phyloP scores from a whole-genome alignment of 2,113 vertebrate species.

The Rattus rattus region DNA sequence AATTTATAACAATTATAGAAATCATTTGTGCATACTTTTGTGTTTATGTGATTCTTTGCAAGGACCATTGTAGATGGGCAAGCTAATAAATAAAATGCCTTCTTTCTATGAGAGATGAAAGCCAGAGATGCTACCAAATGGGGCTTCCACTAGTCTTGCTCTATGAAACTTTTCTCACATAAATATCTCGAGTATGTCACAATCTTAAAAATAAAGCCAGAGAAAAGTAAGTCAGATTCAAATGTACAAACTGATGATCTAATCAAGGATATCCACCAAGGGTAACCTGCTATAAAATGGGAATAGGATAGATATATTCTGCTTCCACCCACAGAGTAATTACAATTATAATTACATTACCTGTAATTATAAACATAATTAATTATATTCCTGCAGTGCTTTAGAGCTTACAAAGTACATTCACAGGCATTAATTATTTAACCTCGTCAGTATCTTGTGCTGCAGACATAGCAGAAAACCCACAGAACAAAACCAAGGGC shows the following conservation, averaged over 20 bases:
- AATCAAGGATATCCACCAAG: conserved; percentile 64
- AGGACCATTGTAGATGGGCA: not conserved
- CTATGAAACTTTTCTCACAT: not conserved
- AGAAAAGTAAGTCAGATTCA: not conserved
- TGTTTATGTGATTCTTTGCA: not conserved
- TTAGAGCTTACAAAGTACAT: conserved; percentile 73
- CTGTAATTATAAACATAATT: conserved; percentile 82
- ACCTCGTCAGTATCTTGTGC: conserved; percentile 66
- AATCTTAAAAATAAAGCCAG: conserved; percentile 47
- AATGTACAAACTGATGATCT: conserved; percentile 34
- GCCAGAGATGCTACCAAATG: not conserved
- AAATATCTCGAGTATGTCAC: not conserved
- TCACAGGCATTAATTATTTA: conserved; percentile 78
- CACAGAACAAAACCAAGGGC: not conserved
- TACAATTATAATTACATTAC: conserved; percentile 81
- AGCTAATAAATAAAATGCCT: conserved; percentile 49
- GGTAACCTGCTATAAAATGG: conserved; percentile 51
- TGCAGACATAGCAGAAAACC: conserved; percentile 53
- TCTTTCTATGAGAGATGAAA: not conserved
- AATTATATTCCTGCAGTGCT: conserved; percentile 77
- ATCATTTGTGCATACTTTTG: not conserved
- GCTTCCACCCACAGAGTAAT: conserved; percentile 73
- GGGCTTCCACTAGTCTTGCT: not conserved
- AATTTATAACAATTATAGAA: not conserved
- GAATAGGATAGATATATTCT: conserved; percentile 49